A percentile compares a stretch with the other conserved stretches of the same genome.
These are phyloP conservation scores for Callospermophilus lateralis DNA, from an alignment of 2,113 vertebrate species.

Conservation along the genomic window DNA sequence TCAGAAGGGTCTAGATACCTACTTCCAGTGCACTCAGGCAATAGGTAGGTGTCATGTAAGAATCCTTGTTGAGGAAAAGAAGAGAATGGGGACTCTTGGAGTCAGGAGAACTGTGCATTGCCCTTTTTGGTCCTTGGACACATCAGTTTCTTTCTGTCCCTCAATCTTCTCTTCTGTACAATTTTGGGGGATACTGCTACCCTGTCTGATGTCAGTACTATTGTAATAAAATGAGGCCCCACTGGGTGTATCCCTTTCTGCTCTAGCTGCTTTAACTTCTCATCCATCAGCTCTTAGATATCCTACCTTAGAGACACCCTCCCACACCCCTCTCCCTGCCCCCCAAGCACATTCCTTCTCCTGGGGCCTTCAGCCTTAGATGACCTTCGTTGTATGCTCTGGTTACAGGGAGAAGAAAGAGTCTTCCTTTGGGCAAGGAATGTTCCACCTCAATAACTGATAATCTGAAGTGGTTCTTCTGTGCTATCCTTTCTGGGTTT, in stretches of 20 bases:
- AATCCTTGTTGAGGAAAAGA: background rate
- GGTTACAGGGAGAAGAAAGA: slow-evolving; percentile 59
- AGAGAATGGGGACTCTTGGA: background rate
- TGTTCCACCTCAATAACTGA: slow-evolving; percentile 37
- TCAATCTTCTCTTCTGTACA: background rate
- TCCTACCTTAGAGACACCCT: background rate
- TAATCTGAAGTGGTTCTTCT: background rate
- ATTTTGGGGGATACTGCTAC: background rate
- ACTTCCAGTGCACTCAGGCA: background rate
- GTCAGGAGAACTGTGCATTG: background rate
- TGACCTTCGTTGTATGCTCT: slow-evolving; percentile 49
- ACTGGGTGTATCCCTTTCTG: background rate
- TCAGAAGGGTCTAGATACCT: background rate
- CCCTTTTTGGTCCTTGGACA: background rate
- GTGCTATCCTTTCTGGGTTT: background rate
- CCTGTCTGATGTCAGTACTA: background rate
- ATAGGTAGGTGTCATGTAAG: background rate
- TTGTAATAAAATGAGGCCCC: background rate
- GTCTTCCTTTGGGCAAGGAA: slow-evolving; percentile 41
- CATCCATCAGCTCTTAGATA: background rate
- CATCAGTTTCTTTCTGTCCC: background rate
- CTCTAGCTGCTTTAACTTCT: background rate
- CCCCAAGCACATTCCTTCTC: background rate
- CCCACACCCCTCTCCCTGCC: background rate
- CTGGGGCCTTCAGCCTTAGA: slow-evolving; percentile 38